phyloP scores from a whole-genome alignment of 2,888 invertebrate genomes.

The Nemotelus pantherinus region DNA sequence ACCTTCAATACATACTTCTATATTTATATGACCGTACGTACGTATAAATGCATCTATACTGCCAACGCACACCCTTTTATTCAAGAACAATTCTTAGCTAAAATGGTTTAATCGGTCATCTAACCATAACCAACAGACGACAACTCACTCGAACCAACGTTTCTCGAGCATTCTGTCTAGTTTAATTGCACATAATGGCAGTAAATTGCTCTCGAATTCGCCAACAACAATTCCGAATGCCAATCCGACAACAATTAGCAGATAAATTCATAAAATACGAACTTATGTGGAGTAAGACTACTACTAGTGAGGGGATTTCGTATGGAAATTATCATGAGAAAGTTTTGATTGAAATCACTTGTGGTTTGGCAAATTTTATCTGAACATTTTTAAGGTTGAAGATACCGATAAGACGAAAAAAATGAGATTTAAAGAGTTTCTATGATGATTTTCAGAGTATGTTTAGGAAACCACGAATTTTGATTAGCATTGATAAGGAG shows the following conservation, averaged over 20 bases:
- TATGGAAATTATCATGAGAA: no score
- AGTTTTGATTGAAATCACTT: not conserved
- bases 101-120: slow-evolving; percentile 26
- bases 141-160: not conserved
- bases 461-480: no score
- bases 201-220: slow-evolving; percentile 14
- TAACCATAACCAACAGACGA: slow-evolving; percentile 1
- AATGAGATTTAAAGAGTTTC: no score
- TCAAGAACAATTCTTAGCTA: slow-evolving; percentile 13
- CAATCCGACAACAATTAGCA: slow-evolving; percentile 6
- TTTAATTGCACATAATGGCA: slow-evolving; percentile 23
- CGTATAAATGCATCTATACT: no score
- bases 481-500: no score
- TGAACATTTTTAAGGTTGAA: not conserved
- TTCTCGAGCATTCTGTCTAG: not conserved
- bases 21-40: no score
- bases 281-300: not conserved
- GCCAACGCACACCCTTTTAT: no score
- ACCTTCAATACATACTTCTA: no score
- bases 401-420: not conserved
- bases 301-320: not conserved
- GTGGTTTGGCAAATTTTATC: not conserved
- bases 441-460: no score
- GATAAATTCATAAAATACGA: not conserved
- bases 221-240: not conserved